These are phyloP conservation scores for Sclerodermus sp. DNA, from an alignment of 2,888 invertebrate genomes.

Conservation along the genomic window DNA sequence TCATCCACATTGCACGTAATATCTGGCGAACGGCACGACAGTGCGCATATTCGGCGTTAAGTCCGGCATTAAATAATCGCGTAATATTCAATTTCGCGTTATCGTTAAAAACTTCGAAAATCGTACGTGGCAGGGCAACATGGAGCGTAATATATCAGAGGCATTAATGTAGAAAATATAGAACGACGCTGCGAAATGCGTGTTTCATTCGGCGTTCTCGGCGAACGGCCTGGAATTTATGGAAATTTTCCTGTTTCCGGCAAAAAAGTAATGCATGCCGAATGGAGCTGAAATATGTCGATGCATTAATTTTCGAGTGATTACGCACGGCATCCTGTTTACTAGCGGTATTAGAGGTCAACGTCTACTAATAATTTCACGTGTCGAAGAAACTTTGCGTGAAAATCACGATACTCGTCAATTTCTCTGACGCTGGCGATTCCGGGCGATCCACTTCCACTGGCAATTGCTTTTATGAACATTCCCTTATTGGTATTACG, in stretches of 20 bases:
- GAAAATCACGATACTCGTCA: too few relatives aligned
- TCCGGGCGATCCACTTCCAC: too few relatives aligned
- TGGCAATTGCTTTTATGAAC: too few relatives aligned
- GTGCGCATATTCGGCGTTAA: neutral
- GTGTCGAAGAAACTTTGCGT: too few relatives aligned
- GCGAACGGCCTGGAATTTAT: conserved; percentile 13
- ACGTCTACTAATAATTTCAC: too few relatives aligned
- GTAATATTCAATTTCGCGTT: conserved; percentile 15
- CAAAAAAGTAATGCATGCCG: conserved; percentile 12
- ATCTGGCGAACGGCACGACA: too few relatives aligned
- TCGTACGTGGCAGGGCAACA: conserved; percentile 1
- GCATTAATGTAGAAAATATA: conserved; percentile 18
- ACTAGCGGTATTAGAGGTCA: neutral
- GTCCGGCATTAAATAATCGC: neutral
- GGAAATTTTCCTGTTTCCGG: conserved; percentile 6
- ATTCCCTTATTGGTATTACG: too few relatives aligned
- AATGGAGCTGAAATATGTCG: neutral
- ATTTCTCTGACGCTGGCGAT: too few relatives aligned
- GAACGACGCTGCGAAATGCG: conserved; percentile 8
- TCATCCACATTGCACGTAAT: too few relatives aligned
- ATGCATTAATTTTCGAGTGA: neutral
- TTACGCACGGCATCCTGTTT: neutral
- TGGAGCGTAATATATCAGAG: conserved; percentile 19
- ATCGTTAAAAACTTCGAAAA: conserved; percentile 9
- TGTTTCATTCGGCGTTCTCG: neutral